These are phyloP conservation scores for Rostratula benghalensis DNA, from an alignment of 2,113 vertebrate genomes.

Conservation along the genomic window DNA sequence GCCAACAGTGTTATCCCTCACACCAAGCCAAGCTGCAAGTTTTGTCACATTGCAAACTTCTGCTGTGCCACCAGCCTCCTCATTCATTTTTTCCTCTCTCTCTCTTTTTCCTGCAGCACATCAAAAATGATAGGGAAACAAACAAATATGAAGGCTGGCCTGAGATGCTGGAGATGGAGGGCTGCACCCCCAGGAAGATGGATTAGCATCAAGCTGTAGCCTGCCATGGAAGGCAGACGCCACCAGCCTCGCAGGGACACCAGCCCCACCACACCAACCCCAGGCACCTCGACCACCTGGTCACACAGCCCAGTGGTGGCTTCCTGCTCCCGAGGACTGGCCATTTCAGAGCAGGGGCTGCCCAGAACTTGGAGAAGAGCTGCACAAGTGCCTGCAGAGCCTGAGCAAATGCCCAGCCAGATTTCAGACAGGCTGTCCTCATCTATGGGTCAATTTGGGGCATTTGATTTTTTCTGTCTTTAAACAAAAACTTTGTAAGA, in stretches of 20 bases:
- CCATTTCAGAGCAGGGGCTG: background rate
- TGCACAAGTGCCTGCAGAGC: background rate
- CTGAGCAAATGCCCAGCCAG: background rate
- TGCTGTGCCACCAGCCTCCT: background rate
- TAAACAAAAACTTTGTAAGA: background rate
- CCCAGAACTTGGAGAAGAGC: background rate
- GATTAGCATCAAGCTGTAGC: slow-evolving; percentile 17
- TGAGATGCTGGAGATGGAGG: slow-evolving; percentile 78
- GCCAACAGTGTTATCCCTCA: background rate
- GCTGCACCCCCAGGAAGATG: slow-evolving; percentile 79
- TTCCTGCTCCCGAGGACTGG: background rate
- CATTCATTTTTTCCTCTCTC: background rate
- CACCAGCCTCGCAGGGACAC: background rate
- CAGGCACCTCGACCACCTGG: accelerated
- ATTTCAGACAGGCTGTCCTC: background rate
- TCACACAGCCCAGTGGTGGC: background rate
- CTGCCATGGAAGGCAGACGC: background rate
- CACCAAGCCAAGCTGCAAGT: accelerated
- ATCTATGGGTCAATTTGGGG: background rate
- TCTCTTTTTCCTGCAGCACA: slow-evolving; percentile 29
- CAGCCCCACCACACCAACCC: background rate
- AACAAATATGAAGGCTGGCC: slow-evolving; percentile 89
- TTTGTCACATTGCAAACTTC: background rate
- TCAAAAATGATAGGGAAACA: slow-evolving; percentile 69
- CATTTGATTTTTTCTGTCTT: slow-evolving; percentile 5